A percentile compares a stretch with the other conserved stretches of the same genome.
These are phyloP conservation scores for Augochlorella aurata DNA, from an alignment of 2,888 invertebrate genomes.

Conservation along the genomic window DNA sequence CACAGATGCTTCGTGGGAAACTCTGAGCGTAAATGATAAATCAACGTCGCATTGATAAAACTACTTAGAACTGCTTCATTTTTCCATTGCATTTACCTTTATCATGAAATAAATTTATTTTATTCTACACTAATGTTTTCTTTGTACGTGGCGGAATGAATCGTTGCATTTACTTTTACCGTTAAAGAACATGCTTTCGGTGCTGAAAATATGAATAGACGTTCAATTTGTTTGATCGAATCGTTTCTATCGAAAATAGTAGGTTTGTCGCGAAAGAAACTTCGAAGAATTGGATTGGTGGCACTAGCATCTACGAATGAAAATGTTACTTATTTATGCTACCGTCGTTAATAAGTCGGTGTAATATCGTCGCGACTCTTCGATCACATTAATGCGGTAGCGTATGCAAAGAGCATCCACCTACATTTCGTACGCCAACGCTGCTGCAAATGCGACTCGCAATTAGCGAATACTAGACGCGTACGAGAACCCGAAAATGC, in stretches of 20 bases:
- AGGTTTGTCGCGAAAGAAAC: neutral
- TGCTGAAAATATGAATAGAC: too few relatives aligned
- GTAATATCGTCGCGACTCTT: neutral
- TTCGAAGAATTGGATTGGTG: neutral
- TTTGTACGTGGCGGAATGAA: too few relatives aligned
- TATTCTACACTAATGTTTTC: too few relatives aligned
- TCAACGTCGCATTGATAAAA: conserved; percentile 2
- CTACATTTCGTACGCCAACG: conserved; percentile 6
- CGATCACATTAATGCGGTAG: conserved; percentile 16
- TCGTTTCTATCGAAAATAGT: neutral
- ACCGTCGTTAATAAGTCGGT: conserved; percentile 13
- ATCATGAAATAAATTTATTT: too few relatives aligned
- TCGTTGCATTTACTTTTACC: too few relatives aligned
- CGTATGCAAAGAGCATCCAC: conserved; percentile 31
- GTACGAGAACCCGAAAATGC: too few relatives aligned
- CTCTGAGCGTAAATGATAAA: neutral
- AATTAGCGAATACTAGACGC: too few relatives aligned
- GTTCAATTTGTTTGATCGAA: too few relatives aligned
- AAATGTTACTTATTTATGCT: conserved; percentile 9
- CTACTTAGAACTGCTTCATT: neutral
- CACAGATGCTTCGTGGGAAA: neutral
- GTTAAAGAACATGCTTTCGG: too few relatives aligned
- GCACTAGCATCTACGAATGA: neutral
- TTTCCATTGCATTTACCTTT: neutral
- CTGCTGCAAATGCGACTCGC: neutral